Evolutionary conservation across 2,888 invertebrate species (phyloP).

Genomic region (Patella pellucida): DNA sequence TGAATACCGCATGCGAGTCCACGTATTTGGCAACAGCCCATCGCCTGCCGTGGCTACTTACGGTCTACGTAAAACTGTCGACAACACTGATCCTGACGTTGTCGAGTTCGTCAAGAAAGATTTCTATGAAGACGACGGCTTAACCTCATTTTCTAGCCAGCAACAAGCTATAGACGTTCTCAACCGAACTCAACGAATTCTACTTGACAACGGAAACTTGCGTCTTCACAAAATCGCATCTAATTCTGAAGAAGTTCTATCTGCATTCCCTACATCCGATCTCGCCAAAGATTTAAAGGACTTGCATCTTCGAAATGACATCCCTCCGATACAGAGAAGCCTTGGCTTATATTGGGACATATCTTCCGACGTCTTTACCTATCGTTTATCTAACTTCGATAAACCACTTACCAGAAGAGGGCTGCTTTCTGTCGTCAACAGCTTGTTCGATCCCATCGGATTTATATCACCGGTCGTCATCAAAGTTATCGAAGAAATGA

Average conservation of each 20-base stretch:
- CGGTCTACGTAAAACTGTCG: slow-evolving; percentile 24
- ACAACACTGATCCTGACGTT: slow-evolving; percentile 16
- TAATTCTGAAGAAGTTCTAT: slow-evolving; percentile 26
- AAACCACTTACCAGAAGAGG: slow-evolving; percentile 29
- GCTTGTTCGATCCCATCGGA: slow-evolving; percentile 29
- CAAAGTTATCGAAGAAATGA: slow-evolving; percentile 27
- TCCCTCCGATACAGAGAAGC: slow-evolving; percentile 20
- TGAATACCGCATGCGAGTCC: slow-evolving; percentile 35
- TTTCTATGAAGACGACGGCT: slow-evolving; percentile 14
- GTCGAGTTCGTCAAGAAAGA: slow-evolving; percentile 17
- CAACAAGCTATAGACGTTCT: slow-evolving; percentile 11
- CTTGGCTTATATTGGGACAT: slow-evolving; percentile 24
- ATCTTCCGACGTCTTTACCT: slow-evolving; percentile 14
- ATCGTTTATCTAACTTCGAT: neutral
- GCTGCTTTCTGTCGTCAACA: slow-evolving; percentile 25
- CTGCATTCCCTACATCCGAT: slow-evolving; percentile 19
- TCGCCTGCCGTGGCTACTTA: slow-evolving; percentile 33
- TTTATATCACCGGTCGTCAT: slow-evolving; percentile 25
- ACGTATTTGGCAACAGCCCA: slow-evolving; percentile 39
- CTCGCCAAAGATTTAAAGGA: slow-evolving; percentile 20
- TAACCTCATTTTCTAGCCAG: neutral
- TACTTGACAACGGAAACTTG: slow-evolving; percentile 21
- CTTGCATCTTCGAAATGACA: slow-evolving; percentile 14
- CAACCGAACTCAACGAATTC: slow-evolving; percentile 11
- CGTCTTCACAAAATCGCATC: slow-evolving; percentile 33